A percentile compares a stretch with the other conserved stretches of the same genome.
Conservation (phyloP, 2,888 invertebrate genomes). For the Chymomyza fuscimana region DNA sequence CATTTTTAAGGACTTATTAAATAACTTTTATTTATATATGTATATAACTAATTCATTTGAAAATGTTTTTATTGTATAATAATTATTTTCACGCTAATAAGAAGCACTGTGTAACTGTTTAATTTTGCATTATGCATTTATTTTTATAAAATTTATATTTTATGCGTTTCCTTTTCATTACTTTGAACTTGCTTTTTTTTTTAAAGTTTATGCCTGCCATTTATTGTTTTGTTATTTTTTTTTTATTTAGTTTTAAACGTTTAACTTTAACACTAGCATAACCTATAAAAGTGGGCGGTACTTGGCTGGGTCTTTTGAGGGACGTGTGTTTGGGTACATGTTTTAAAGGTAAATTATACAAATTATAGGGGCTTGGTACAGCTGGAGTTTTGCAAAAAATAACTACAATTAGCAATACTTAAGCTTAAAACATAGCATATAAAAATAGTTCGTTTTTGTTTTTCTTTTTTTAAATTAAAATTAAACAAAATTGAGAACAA, state of each 20-base stretch:
- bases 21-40: slow-evolving; percentile 2
- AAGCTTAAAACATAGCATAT: slow-evolving; percentile 66
- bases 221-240: slow-evolving; percentile 46
- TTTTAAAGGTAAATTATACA: slow-evolving; percentile 11
- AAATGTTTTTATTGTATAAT: not conserved
- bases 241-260: slow-evolving; percentile 29
- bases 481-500: slow-evolving; percentile 57
- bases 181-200: slow-evolving; percentile 33
- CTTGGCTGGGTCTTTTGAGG: slow-evolving; percentile 1
- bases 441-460: slow-evolving; percentile 56
- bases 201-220: slow-evolving; percentile 42
- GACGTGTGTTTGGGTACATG: slow-evolving; percentile 5
- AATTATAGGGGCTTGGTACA: not conserved
- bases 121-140: slow-evolving; percentile 4
- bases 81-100: slow-evolving; percentile 6
- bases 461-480: slow-evolving; percentile 38
- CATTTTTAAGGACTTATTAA: slow-evolving; percentile 1
- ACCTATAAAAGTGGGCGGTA: slow-evolving; percentile 51
- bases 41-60: slow-evolving; percentile 10
- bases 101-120: slow-evolving; percentile 13
- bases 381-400: slow-evolving; percentile 18
- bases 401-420: slow-evolving; percentile 70
- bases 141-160: slow-evolving; percentile 42
- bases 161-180: slow-evolving; percentile 58
- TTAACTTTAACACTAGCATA: slow-evolving; percentile 54